Evolutionary conservation across 2,888 invertebrate genomes (phyloP).

Genomic region (Atherix ibis): DNA sequence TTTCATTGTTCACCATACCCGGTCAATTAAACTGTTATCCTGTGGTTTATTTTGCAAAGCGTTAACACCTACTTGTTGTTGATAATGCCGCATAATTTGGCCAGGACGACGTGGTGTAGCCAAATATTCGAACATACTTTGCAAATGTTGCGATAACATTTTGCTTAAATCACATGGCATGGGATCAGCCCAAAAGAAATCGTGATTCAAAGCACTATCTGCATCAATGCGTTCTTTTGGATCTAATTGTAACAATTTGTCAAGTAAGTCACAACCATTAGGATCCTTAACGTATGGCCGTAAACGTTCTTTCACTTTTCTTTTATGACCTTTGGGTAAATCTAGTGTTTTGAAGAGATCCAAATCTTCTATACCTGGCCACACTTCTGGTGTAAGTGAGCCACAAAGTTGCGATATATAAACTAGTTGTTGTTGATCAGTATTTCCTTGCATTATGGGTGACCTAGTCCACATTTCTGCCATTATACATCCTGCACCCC

Average conservation of each 20-base stretch:
- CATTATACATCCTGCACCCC: conserved; percentile 99
- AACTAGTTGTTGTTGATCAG: conserved; percentile 90
- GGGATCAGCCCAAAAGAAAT: conserved; percentile 97
- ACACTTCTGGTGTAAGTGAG: conserved; percentile 78
- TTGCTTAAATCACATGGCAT: conserved; percentile 82
- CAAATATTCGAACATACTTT: conserved; percentile 90
- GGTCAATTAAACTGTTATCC: conserved; percentile 71
- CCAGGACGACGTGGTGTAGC: conserved; percentile 57
- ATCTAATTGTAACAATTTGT: conserved; percentile 80
- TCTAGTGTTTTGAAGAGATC: conserved; percentile 82
- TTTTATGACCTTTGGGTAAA: conserved; percentile 69
- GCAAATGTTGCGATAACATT: conserved; percentile 82
- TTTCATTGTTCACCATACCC: too few species aligned
- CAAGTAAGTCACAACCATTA: conserved; percentile 83
- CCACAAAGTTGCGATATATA: conserved; percentile 94
- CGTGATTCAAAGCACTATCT: conserved; percentile 88
- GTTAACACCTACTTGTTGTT: conserved; percentile 37
- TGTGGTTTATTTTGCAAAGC: conserved; percentile 40
- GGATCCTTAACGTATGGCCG: conserved; percentile 83
- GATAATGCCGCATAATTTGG: conserved; percentile 52
- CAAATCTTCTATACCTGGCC: conserved; percentile 84
- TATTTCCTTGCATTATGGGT: conserved; percentile 91
- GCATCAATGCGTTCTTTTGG: conserved; percentile 78
- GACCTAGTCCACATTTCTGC: conserved; percentile 98
- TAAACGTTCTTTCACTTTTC: conserved; percentile 69